Evolutionary conservation across 1,140 invertebrate species (phyloP).

Genomic region (Drosophila ercepeae): DNA sequence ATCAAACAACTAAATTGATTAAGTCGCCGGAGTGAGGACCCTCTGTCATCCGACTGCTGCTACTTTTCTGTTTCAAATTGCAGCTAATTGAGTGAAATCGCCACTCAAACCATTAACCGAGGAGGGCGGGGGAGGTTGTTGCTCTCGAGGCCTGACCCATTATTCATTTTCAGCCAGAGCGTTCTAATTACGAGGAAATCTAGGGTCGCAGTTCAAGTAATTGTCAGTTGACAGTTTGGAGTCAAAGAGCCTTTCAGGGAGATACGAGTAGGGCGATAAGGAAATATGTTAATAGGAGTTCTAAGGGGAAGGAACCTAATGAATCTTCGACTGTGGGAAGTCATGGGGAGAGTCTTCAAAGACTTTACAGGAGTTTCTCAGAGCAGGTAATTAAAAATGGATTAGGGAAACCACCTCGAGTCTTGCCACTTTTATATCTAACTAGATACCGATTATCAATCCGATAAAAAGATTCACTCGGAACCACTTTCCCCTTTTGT

Average conservation of each 20-base stretch:
- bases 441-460: constrained; percentile 19
- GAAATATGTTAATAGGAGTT: constrained; percentile 25
- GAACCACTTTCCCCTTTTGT: constrained; percentile 38
- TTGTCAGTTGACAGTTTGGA: constrained; percentile 61
- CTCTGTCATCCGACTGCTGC: constrained; percentile 10
- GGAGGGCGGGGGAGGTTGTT: background rate
- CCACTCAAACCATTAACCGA: constrained; percentile 42
- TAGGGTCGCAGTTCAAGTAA: constrained; percentile 68
- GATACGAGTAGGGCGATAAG: constrained; percentile 23
- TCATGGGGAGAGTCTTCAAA: background rate
- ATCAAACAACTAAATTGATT: constrained; percentile 79
- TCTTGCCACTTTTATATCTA: background rate
- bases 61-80: constrained; percentile 50
- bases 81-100: constrained; percentile 63
- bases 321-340: background rate
- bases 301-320: constrained; percentile 13
- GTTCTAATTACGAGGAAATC: constrained; percentile 39
- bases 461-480: constrained; percentile 33
- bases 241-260: constrained; percentile 65
- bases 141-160: constrained; percentile 14
- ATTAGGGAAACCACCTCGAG: background rate
- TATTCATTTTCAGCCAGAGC: constrained; percentile 20
- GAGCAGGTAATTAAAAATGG: background rate
- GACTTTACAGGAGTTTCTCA: background rate
- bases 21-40: constrained; percentile 19